Conservation (phyloP, 2,888 invertebrate species). For the Machimus rusticus region DNA sequence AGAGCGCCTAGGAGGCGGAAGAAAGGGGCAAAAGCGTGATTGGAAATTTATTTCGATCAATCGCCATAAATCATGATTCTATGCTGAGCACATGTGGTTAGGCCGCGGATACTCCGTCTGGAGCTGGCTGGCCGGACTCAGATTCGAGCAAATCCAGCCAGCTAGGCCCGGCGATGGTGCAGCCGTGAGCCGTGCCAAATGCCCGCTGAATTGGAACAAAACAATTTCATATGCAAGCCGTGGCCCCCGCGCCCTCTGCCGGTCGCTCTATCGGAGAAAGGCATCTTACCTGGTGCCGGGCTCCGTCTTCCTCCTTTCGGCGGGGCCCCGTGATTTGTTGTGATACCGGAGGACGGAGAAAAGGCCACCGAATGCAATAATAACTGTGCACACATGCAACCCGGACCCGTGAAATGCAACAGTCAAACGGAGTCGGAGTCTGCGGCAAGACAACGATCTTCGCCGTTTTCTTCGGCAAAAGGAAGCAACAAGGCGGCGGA, state of each 20-base stretch:
- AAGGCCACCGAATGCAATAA: constrained; percentile 33
- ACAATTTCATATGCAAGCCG: constrained; percentile 22
- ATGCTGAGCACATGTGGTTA: constrained; percentile 36
- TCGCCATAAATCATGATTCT: constrained; percentile 41
- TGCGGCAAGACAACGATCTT: not conserved
- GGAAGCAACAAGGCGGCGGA: not conserved
- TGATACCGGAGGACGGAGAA: constrained; percentile 13
- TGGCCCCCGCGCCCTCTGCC: not conserved
- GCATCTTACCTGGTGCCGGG: constrained; percentile 21
- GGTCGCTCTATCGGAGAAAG: constrained; percentile 10
- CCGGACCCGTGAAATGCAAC: not conserved
- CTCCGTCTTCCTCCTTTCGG: not conserved
- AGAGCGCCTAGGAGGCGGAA: not conserved
- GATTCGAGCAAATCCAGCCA: not conserved
- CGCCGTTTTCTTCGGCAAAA: not conserved
- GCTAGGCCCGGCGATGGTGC: not conserved
- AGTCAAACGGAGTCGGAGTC: not conserved
- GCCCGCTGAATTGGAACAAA: constrained; percentile 38
- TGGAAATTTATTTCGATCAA: constrained; percentile 39
- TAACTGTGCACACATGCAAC: constrained; percentile 25
- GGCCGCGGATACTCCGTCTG: not conserved
- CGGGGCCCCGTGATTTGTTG: not conserved
- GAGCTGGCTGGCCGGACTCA: not conserved
- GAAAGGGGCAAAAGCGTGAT: constrained; percentile 38
- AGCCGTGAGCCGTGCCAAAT: constrained; percentile 33